These are phyloP conservation scores for Drosophila mulleri DNA, from an alignment of 2,888 invertebrate species.

Conservation along the genomic window DNA sequence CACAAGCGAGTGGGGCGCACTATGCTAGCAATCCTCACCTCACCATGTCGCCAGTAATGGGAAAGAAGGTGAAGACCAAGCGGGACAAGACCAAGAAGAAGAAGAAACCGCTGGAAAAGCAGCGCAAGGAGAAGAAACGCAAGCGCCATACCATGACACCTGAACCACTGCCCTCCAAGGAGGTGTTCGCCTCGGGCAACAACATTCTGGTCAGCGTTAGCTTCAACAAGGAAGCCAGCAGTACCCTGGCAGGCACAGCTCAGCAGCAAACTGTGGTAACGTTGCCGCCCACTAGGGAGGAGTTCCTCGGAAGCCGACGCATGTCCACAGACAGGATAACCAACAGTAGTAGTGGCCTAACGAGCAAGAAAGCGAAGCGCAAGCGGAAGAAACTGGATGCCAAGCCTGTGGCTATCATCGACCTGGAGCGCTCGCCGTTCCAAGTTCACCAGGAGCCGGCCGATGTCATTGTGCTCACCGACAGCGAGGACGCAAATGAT, in stretches of 20 bases:
- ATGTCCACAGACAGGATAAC: conserved; percentile 72
- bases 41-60: conserved; percentile 68
- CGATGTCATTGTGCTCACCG: conserved; percentile 93
- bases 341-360: conserved; percentile 39
- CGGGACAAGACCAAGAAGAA: conserved; percentile 82
- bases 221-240: conserved; percentile 89
- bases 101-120: conserved; percentile 83
- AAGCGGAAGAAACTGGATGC: conserved; percentile 86
- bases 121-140: conserved; percentile 82
- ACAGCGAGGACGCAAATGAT: conserved; percentile 89
- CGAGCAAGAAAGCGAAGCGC: conserved; percentile 75
- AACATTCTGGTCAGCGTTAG: conserved; percentile 97
- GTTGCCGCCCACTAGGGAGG: conserved; percentile 83
- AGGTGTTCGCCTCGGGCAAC: conserved; percentile 96
- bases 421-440: conserved; percentile 93
- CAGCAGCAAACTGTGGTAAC: conserved; percentile 84
- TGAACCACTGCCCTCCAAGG: conserved; percentile 90
- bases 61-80: conserved; percentile 84
- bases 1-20: conserved; percentile 55
- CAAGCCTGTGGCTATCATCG: conserved; percentile 93
- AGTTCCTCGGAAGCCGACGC: conserved; percentile 77
- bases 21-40: conserved; percentile 52
- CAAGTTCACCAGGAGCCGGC: conserved; percentile 92
- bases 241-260: conserved; percentile 17
- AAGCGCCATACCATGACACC: conserved; percentile 84